These are phyloP conservation scores for Eriosoma lanigerum DNA, from an alignment of 1,140 invertebrate genomes.

Conservation along the genomic window DNA sequence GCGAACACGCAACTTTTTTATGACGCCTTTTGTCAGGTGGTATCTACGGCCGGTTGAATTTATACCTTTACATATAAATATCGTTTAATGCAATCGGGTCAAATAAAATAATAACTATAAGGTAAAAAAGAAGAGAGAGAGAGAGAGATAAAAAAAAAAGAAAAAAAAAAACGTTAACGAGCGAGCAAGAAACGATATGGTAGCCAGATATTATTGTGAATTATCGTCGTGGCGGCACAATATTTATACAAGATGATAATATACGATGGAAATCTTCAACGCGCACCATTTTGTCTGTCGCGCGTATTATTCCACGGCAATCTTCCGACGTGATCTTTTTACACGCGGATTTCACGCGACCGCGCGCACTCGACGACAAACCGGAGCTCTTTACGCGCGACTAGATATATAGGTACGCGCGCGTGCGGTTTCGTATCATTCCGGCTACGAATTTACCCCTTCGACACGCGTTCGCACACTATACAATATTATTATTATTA, in stretches of 20 bases:
- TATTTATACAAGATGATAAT: too few species aligned
- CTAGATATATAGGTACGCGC: background rate
- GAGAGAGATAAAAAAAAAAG: background rate
- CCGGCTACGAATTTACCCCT: background rate
- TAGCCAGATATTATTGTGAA: constrained; percentile 48
- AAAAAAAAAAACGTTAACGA: constrained; percentile 27
- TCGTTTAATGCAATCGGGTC: background rate
- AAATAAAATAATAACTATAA: background rate
- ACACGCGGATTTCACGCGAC: background rate
- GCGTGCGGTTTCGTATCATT: background rate
- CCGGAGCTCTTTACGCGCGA: background rate
- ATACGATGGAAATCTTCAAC: constrained; percentile 33
- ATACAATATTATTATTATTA: too few species aligned
- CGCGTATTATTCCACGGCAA: background rate
- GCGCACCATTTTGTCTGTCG: constrained; percentile 21
- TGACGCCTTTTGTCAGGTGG: constrained; percentile 17
- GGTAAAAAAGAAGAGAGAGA: background rate
- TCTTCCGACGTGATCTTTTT: background rate
- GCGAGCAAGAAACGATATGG: constrained; percentile 40
- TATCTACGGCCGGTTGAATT: background rate
- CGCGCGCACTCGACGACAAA: background rate
- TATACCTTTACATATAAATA: background rate
- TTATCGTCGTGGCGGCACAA: background rate
- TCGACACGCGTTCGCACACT: background rate
- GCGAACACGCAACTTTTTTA: background rate